phyloP scores from a whole-genome alignment of 2,888 invertebrate genomes.

The Exocentrus adspersus region DNA sequence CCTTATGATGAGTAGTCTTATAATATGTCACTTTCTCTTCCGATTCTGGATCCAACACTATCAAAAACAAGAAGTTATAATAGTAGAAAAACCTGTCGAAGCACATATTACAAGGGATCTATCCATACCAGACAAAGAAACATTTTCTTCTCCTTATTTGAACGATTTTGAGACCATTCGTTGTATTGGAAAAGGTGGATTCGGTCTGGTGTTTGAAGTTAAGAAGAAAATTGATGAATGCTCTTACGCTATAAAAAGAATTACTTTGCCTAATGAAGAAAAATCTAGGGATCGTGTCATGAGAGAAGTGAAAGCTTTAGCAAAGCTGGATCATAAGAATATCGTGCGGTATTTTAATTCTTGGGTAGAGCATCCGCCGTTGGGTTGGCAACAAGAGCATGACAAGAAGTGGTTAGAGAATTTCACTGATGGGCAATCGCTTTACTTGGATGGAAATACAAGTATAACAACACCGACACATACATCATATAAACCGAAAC shows the following conservation, averaged over 20 bases:
- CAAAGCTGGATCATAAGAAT: conserved; percentile 92
- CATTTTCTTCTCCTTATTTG: conserved; percentile 75
- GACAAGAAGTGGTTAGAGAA: conserved; percentile 71
- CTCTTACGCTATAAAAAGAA: conserved; percentile 94
- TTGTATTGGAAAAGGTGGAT: conserved; percentile 90
- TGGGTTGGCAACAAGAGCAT: conserved; percentile 84
- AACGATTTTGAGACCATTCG: conserved; percentile 85
- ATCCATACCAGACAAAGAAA: conserved; percentile 52
- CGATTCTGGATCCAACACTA: conserved; percentile 37
- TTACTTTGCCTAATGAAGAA: conserved; percentile 81
- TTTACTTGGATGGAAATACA: conserved; percentile 25
- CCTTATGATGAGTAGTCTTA: conserved; percentile 39
- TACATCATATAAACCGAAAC: conserved; percentile 29
- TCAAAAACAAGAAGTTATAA: conserved; percentile 45
- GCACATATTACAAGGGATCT: conserved; percentile 30
- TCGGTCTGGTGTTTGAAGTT: conserved; percentile 96
- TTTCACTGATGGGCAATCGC: conserved; percentile 14
- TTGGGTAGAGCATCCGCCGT: conserved; percentile 94
- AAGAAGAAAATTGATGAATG: conserved; percentile 94
- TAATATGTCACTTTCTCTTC: conserved; percentile 40
- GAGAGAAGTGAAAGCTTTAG: conserved; percentile 94
- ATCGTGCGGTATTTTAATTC: conserved; percentile 97
- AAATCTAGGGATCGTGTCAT: conserved; percentile 87
- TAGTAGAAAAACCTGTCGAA: conserved; percentile 48
- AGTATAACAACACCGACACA: conserved; percentile 20